These are phyloP conservation scores for Diprion similis DNA, from an alignment of 1,140 invertebrate species.

Conservation along the genomic window DNA sequence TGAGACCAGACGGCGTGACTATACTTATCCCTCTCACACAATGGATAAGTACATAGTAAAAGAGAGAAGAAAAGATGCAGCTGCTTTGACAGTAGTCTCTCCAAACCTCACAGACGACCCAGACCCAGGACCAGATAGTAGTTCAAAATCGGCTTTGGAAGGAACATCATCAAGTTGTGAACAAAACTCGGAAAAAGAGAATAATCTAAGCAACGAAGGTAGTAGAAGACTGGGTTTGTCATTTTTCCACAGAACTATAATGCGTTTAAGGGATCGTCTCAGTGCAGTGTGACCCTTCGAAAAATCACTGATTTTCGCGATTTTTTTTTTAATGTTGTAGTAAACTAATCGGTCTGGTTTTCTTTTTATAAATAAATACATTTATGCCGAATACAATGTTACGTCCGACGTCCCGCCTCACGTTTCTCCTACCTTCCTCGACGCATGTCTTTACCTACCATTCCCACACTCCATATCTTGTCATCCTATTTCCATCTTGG, in stretches of 20 bases:
- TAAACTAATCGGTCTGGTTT: no score
- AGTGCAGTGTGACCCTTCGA: no score
- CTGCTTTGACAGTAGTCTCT: neutral
- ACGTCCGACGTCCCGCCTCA: no score
- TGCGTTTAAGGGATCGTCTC: no score
- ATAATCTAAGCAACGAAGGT: neutral
- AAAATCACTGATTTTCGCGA: no score
- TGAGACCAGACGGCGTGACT: neutral
- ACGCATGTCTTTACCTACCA: no score
- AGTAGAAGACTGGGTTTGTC: neutral
- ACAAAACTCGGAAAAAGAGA: constrained; percentile 3
- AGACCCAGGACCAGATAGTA: neutral
- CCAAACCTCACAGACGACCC: neutral
- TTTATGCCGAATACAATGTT: no score
- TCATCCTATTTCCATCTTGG: no score
- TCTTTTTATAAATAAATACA: no score
- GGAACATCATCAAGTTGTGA: neutral
- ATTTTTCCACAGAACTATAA: neutral
- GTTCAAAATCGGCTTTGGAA: neutral
- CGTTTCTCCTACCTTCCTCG: no score
- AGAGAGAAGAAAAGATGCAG: constrained; percentile 1
- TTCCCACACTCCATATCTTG: no score
- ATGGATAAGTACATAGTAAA: constrained; percentile 1
- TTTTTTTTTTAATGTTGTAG: no score
- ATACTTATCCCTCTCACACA: constrained; percentile 1